A percentile compares a stretch with the other conserved stretches of the same genome.
phyloP scores from a whole-genome alignment of 2,113 vertebrate genomes.

The Raphicerus campestris region DNA sequence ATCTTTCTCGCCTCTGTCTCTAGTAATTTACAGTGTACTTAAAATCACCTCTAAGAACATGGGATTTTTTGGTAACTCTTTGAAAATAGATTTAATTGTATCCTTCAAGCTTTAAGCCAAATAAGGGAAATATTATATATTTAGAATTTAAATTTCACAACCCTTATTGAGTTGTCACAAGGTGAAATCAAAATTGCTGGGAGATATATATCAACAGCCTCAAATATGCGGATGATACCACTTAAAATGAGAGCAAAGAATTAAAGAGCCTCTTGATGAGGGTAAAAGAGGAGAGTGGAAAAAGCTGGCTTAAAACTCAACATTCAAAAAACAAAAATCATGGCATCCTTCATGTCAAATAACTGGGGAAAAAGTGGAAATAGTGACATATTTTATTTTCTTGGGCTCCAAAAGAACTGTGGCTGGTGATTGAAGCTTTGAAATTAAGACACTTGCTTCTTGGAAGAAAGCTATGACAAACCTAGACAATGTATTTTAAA shows the following conservation, averaged over 20 bases:
- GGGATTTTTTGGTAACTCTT: neutral
- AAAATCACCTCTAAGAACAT: neutral
- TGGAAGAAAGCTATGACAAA: neutral
- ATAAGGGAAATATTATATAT: neutral
- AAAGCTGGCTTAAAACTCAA: neutral
- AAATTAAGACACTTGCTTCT: neutral
- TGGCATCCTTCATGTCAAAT: neutral
- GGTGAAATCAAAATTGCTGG: neutral
- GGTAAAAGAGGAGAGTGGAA: neutral
- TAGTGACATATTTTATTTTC: neutral
- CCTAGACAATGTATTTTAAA: neutral
- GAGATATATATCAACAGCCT: neutral
- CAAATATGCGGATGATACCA: neutral
- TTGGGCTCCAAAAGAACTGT: neutral
- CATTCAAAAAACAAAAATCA: neutral
- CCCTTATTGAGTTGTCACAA: neutral
- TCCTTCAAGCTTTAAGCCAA: neutral
- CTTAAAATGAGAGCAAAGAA: neutral
- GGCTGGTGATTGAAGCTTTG: neutral
- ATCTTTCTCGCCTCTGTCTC: neutral
- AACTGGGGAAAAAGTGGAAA: neutral
- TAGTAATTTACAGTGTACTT: neutral
- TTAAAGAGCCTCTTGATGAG: neutral
- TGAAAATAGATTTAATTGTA: neutral
- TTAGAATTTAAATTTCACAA: neutral